These are phyloP conservation scores for Naja naja DNA, from an alignment of 2,113 vertebrate species.

Conservation along the genomic window DNA sequence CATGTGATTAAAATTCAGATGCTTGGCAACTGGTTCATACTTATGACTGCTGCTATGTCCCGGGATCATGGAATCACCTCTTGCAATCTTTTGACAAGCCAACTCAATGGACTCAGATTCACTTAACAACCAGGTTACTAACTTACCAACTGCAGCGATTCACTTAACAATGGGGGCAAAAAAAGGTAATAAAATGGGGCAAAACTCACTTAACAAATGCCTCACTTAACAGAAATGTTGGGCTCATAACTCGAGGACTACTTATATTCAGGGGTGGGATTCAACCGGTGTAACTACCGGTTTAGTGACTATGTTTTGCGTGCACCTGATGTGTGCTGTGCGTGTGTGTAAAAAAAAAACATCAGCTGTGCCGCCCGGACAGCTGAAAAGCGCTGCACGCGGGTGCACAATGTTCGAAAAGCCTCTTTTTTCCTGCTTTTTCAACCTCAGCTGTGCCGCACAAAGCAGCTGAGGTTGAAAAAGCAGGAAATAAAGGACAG, in stretches of 20 bases:
- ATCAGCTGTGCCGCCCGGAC: too few species aligned
- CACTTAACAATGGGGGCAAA: background rate
- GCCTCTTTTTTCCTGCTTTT: too few species aligned
- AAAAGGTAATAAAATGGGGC: background rate
- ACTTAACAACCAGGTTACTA: background rate
- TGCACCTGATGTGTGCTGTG: too few species aligned
- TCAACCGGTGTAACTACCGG: too few species aligned
- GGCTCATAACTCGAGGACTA: background rate
- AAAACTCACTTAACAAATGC: background rate
- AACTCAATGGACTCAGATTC: background rate
- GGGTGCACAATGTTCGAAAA: too few species aligned
- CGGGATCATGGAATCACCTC: background rate
- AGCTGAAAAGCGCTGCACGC: too few species aligned
- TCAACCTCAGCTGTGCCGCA: too few species aligned
- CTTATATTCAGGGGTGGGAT: background rate
- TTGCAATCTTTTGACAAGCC: background rate
- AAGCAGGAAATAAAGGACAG: too few species aligned
- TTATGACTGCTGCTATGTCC: background rate
- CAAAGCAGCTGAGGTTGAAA: too few species aligned
- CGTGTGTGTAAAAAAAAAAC: too few species aligned
- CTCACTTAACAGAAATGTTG: background rate
- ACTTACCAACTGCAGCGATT: background rate
- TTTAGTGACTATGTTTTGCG: too few species aligned
- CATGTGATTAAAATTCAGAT: background rate
- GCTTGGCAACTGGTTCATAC: background rate